Evolutionary conservation across 2,113 vertebrate genomes (phyloP).

Genomic region (Thermophis baileyi): DNA sequence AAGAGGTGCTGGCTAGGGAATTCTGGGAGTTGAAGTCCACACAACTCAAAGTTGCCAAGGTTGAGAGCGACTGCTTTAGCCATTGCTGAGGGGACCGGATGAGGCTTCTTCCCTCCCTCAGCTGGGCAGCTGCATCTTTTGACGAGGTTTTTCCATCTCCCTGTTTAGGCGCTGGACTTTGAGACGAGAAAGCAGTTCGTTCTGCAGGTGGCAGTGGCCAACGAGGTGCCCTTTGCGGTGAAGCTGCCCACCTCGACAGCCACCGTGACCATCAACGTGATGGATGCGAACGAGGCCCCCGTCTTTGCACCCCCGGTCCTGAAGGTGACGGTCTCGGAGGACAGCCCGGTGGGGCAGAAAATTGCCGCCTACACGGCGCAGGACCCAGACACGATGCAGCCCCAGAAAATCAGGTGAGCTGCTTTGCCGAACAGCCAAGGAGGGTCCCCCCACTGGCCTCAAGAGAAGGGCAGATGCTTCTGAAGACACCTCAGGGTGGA

Average conservation of each 20-base stretch:
- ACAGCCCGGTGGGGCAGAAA: constrained; percentile 14
- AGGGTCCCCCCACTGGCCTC: not conserved
- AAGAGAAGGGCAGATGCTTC: not conserved
- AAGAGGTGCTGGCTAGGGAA: not conserved
- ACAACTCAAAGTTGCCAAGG: not conserved
- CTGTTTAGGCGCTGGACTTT: constrained; percentile 81
- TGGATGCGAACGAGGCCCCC: constrained; percentile 78
- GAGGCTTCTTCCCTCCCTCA: not conserved
- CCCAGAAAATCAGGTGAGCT: constrained; percentile 79
- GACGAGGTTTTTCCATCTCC: not conserved
- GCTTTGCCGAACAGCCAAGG: rapidly evolving
- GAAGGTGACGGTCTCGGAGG: constrained; percentile 62
- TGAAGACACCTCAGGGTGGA: not conserved
- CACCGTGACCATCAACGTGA: constrained; percentile 74
- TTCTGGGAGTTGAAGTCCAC: not conserved
- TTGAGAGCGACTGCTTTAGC: not conserved
- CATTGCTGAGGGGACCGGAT: no score
- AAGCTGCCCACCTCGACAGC: constrained; percentile 75
- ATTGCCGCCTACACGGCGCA: constrained; percentile 70
- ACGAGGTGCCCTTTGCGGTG: constrained; percentile 70
- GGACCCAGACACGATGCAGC: constrained; percentile 79
- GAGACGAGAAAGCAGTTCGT: constrained; percentile 70
- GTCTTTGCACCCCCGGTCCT: constrained; percentile 69
- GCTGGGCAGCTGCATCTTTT: no score
- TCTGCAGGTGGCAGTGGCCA: constrained; percentile 76